These are phyloP conservation scores for Anguilla japonica DNA, from an alignment of 2,113 vertebrate genomes.

Conservation along the genomic window DNA sequence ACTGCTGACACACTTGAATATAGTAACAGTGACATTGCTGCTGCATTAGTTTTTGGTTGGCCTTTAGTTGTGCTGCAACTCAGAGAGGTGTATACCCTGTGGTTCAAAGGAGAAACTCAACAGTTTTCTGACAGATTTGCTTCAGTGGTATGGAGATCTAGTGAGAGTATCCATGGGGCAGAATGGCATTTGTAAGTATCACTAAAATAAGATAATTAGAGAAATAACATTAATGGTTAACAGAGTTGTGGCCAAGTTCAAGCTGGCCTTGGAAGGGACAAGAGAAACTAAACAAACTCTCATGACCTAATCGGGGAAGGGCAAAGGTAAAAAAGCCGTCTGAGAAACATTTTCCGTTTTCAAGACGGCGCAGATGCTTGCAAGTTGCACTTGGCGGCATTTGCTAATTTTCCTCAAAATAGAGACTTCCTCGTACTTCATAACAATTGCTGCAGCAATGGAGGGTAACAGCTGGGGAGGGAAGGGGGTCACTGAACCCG, in stretches of 20 bases:
- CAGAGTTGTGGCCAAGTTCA: background rate
- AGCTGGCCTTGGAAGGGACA: slow-evolving; percentile 13
- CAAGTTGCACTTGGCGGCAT: background rate
- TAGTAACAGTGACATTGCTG: background rate
- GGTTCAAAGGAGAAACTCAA: background rate
- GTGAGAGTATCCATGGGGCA: background rate
- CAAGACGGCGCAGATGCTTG: background rate
- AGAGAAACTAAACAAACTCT: slow-evolving; percentile 17
- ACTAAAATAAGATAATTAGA: slow-evolving; percentile 5
- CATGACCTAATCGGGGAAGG: background rate
- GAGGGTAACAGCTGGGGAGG: slow-evolving; percentile 1
- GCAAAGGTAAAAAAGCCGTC: background rate
- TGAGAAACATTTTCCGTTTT: background rate
- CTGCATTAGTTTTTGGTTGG: background rate
- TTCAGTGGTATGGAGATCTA: background rate
- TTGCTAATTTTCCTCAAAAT: background rate
- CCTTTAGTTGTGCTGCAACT: background rate
- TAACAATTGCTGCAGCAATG: background rate
- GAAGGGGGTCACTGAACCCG: background rate
- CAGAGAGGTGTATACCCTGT: background rate
- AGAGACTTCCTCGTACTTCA: background rate
- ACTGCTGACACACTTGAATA: background rate
- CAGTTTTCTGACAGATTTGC: background rate
- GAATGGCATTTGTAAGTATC: background rate
- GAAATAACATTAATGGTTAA: slow-evolving; percentile 29